These are phyloP conservation scores for Oryzias melastigma DNA, from an alignment of 2,113 vertebrate species.

Conservation along the genomic window DNA sequence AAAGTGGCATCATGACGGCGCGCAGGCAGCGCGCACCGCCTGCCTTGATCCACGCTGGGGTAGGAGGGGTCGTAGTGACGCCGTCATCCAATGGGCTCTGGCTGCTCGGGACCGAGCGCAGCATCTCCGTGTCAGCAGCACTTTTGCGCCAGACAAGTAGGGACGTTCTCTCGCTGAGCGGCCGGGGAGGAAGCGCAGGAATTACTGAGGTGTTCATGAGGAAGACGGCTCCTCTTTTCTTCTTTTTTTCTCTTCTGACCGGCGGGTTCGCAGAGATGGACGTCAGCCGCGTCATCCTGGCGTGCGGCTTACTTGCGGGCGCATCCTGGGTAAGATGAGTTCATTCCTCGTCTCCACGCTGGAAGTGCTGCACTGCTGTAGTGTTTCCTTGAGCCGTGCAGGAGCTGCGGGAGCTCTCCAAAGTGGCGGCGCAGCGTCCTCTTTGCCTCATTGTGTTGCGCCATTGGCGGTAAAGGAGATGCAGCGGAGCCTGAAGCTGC, in stretches of 20 bases:
- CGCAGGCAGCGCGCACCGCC: slow-evolving; percentile 22
- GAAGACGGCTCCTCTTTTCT: slow-evolving; percentile 30
- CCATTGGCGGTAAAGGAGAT: slow-evolving; percentile 30
- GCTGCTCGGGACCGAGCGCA: slow-evolving; percentile 69
- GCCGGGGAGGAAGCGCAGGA: slow-evolving; percentile 41
- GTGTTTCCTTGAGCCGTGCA: slow-evolving; percentile 30
- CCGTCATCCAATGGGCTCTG: slow-evolving; percentile 61
- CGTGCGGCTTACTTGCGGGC: slow-evolving; percentile 72
- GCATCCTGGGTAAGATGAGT: slow-evolving; percentile 78
- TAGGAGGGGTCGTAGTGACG: slow-evolving; percentile 78
- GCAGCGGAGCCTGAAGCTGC: slow-evolving; percentile 18
- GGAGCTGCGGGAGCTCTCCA: slow-evolving; percentile 18
- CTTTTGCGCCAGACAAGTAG: slow-evolving; percentile 75
- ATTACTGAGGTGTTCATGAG: slow-evolving; percentile 57
- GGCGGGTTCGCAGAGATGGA: slow-evolving; percentile 71
- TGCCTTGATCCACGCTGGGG: slow-evolving; percentile 18
- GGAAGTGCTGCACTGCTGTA: slow-evolving; percentile 65
- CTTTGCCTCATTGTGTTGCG: slow-evolving; percentile 50
- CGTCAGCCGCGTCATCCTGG: slow-evolving; percentile 67
- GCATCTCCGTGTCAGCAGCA: slow-evolving; percentile 76
- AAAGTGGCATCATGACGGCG: slow-evolving; percentile 37
- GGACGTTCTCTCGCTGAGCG: slow-evolving; percentile 58
- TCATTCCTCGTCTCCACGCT: slow-evolving; percentile 33
- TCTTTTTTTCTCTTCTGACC: background rate
- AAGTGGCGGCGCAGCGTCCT: slow-evolving; percentile 38